Evolutionary conservation across 2,888 invertebrate genomes (phyloP).

Genomic region (Campopleginae sp.): DNA sequence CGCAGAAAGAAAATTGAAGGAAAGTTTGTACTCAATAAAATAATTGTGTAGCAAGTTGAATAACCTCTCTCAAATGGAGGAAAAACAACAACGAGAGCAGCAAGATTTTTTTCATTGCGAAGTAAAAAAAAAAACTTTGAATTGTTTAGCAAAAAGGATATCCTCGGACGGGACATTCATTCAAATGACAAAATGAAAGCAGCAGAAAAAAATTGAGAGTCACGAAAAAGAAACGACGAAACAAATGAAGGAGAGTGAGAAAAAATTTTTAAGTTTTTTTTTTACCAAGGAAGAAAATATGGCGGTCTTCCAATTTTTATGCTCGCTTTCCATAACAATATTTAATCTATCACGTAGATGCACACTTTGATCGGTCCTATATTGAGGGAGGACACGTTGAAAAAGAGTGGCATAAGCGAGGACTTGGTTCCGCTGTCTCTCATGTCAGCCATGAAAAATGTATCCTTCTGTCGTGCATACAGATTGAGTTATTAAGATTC

Average conservation of each 20-base stretch:
- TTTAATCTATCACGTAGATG: conserved; percentile 14
- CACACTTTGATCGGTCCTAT: conserved; percentile 40
- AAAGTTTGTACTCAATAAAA: no score
- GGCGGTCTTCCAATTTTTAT: conserved; percentile 14
- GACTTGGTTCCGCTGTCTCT: conserved; percentile 1
- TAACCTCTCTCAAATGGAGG: no score
- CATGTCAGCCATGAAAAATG: conserved; percentile 70
- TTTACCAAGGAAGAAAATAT: not conserved
- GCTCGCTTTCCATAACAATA: not conserved
- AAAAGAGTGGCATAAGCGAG: conserved; percentile 19
- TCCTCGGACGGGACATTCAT: no score
- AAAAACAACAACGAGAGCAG: no score
- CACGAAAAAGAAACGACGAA: not conserved
- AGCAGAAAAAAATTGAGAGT: no score
- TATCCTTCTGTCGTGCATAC: conserved; percentile 77
- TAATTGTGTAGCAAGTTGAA: no score
- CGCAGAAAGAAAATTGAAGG: no score
- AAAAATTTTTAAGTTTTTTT: not conserved
- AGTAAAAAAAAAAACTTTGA: no score
- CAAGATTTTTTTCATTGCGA: no score
- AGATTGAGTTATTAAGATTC: conserved; percentile 78
- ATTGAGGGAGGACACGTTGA: conserved; percentile 26
- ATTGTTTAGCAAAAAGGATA: no score
- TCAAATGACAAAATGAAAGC: no score
- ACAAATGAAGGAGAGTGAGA: not conserved